Evolutionary conservation across 2,113 vertebrate genomes (phyloP), one percentile per base, ranked within the genome.

Genomic region (Laterallus jamaicensis): DNA sequence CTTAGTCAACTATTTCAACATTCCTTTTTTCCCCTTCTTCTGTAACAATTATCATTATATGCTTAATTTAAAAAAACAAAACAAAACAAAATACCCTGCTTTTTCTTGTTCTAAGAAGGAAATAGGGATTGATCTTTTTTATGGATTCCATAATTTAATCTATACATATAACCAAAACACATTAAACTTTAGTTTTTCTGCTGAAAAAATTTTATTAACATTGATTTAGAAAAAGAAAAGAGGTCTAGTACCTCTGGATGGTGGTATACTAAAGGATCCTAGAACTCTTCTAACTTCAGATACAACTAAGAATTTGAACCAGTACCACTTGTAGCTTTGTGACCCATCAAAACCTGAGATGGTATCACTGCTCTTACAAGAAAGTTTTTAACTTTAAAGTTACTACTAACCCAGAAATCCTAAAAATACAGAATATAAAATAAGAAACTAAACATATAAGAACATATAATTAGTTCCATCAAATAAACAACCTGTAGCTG

Each of bases 21-120:
- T 37, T 84, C 24, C 3, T 8, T 29, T 83, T 69, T 17, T 0
- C 6, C 7, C 3, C 2, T 74, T 74, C 5, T n/a, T 78, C 54
- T 76, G 7, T 88, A 81, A 67, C 25, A 84, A 37, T 52, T 77
- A 60, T 21, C 60, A 59, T 54, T 58, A 60, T 47, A 29, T 32
- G 56, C 4, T 32, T 66, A 1, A 16, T 62, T 44, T 4, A 0
- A 0, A 52, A 29, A 84, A 81, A 55, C 26, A 32, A 0, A 44
- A 22, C 15, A 17, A 47, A 18, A 47, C 17, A 44, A 44, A 44
- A 44, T 6, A 17, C 7, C 8, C 5, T 16, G 0, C 0, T 49
- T 69, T 54, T 66, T 9, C 5, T 1, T 3, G 20, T 68, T 69
- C 31, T 31, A 80, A 80, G 31, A 44, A 58, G 15, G 22, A 89